These are phyloP conservation scores for Mustela nigripes DNA, from an alignment of 2,113 vertebrate species.

Conservation along the genomic window DNA sequence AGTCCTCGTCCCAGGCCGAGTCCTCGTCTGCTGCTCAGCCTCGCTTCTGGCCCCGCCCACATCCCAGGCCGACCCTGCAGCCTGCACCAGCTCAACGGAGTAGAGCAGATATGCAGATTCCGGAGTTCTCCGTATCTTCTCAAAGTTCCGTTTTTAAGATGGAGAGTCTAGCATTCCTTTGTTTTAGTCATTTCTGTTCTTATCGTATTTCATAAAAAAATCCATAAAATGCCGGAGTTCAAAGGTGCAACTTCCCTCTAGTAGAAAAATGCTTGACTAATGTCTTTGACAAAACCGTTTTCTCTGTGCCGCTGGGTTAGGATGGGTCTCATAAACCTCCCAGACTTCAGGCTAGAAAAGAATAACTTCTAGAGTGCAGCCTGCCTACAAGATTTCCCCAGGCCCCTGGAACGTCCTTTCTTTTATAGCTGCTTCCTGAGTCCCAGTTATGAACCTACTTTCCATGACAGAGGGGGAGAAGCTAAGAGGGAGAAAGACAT, in stretches of 20 bases:
- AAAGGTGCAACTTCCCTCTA: slow-evolving; percentile 31
- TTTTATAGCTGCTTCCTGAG: neutral
- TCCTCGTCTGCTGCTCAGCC: neutral
- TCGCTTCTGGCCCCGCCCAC: no score
- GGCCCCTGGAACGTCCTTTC: neutral
- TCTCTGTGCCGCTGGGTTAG: slow-evolving; percentile 11
- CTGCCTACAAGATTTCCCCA: neutral
- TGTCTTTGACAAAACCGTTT: slow-evolving; percentile 43
- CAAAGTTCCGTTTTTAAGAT: slow-evolving; percentile 43
- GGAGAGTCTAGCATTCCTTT: neutral
- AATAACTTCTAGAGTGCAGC: neutral
- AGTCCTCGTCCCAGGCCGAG: neutral
- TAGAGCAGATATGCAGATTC: neutral
- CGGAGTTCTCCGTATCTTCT: neutral
- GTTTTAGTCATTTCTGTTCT: slow-evolving; percentile 50
- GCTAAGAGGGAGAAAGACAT: neutral
- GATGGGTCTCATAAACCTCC: slow-evolving; percentile 38
- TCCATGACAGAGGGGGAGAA: neutral
- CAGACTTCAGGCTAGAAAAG: neutral
- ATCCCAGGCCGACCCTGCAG: neutral
- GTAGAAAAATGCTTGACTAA: slow-evolving; percentile 54
- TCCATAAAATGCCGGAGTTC: slow-evolving; percentile 57
- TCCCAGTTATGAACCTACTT: neutral
- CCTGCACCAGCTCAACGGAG: neutral
- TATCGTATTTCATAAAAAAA: slow-evolving; percentile 56